Evolutionary conservation across 2,797 vertebrate genomes (phyloP).

Genomic region (Xyrichtys novacula): DNA sequence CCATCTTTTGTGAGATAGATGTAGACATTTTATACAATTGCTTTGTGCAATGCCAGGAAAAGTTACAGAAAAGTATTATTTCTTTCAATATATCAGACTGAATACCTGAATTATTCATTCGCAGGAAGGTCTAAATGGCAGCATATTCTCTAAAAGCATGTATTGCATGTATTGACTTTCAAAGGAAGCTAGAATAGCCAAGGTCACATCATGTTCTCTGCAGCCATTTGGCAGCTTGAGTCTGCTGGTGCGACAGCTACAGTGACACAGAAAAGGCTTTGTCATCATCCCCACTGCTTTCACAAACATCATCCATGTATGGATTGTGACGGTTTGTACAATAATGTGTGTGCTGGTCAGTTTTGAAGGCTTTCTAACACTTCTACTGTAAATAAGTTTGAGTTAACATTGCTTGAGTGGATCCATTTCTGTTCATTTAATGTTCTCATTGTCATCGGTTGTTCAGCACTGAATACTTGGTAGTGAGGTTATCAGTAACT

Average conservation of each 20-base stretch:
- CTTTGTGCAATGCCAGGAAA: constrained; percentile 8
- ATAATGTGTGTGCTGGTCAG: background rate
- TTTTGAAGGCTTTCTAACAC: too few species aligned
- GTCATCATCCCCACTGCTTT: constrained; percentile 7
- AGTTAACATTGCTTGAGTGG: background rate
- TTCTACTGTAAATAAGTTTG: background rate
- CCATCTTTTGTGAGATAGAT: background rate
- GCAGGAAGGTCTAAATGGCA: constrained; percentile 39
- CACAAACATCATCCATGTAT: constrained; percentile 19
- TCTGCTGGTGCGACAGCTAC: constrained; percentile 5
- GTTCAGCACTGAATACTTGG: too few species aligned
- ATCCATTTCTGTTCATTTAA: too few species aligned
- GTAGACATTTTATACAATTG: constrained; percentile 12
- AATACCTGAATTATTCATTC: constrained; percentile 57
- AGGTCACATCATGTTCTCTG: constrained; percentile 16
- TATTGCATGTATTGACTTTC: constrained; percentile 39
- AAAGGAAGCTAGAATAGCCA: constrained; percentile 9
- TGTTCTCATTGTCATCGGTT: too few species aligned
- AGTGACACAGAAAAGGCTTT: constrained; percentile 16
- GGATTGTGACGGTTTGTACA: background rate
- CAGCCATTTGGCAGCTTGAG: constrained; percentile 13
- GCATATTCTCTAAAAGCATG: constrained; percentile 36
- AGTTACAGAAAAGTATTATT: constrained; percentile 18
- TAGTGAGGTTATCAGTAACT: too few species aligned
- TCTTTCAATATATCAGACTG: constrained; percentile 11